Conservation (phyloP, 2,888 invertebrate genomes). For the Dendrolimus pini region DNA sequence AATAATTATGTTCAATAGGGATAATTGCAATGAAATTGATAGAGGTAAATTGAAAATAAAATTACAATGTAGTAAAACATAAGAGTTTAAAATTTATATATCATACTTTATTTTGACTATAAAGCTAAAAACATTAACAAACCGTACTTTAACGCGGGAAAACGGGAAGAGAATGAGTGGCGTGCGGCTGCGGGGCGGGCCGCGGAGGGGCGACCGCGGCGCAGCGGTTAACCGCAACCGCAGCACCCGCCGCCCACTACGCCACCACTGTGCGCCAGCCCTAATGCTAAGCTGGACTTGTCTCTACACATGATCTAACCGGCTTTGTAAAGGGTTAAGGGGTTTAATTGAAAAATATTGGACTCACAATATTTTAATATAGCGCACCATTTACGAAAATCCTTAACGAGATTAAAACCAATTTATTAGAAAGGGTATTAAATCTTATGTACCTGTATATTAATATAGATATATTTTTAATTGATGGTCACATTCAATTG, state of each 20-base stretch:
- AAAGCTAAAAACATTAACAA: too few species aligned
- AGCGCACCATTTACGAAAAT: constrained; percentile 4
- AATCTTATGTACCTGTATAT: neutral
- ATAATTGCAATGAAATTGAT: too few species aligned
- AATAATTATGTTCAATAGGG: too few species aligned
- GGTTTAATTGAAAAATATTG: constrained; percentile 27
- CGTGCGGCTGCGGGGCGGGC: constrained; percentile 23
- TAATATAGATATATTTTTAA: too few species aligned
- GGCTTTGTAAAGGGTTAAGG: constrained; percentile 21
- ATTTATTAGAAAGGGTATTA: neutral
- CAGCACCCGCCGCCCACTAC: constrained; percentile 25
- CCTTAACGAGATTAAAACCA: neutral
- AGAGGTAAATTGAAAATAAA: too few species aligned
- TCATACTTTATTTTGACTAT: too few species aligned
- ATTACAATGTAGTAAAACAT: too few species aligned
- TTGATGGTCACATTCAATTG: too few species aligned
- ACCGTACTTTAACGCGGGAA: constrained; percentile 28
- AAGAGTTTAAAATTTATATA: too few species aligned
- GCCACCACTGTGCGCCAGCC: constrained; percentile 20
- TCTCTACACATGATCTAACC: constrained; percentile 29
- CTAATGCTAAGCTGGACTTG: constrained; percentile 36
- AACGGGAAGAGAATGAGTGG: constrained; percentile 21
- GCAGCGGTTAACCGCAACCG: constrained; percentile 40
- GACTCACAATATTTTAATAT: neutral
- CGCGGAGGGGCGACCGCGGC: constrained; percentile 28